These are phyloP conservation scores for Trichosurus vulpecula DNA, from an alignment of 2,797 vertebrate genomes.

Conservation along the genomic window DNA sequence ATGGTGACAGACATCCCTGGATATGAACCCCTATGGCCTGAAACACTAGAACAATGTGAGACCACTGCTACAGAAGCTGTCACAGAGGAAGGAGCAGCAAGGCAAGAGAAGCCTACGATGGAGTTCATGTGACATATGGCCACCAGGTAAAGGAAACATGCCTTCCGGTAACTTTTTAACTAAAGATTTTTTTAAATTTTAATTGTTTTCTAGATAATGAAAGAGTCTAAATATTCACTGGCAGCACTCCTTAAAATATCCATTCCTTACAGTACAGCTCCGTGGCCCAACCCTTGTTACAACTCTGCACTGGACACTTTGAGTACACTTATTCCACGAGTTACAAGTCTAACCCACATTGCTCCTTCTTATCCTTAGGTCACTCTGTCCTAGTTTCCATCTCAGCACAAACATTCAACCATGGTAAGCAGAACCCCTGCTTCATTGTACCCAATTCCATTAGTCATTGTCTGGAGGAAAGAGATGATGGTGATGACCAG, in stretches of 20 bases:
- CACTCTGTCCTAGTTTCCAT: neutral
- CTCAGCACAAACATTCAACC: neutral
- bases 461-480: conserved; percentile 7
- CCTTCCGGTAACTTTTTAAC: neutral
- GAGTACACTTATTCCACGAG: neutral
- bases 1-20: neutral
- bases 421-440: neutral
- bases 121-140: neutral
- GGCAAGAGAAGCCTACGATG: neutral
- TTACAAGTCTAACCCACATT: neutral
- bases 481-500: neutral
- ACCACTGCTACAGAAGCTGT: neutral
- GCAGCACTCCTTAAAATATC: neutral
- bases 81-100: neutral
- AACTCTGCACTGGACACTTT: neutral
- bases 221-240: neutral
- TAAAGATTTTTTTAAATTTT: neutral
- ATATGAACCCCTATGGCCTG: neutral
- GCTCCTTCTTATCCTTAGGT: neutral
- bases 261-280: neutral
- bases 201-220: neutral
- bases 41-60: neutral
- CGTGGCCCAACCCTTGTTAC: neutral
- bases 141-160: neutral
- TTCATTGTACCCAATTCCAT: neutral